Evolutionary conservation across 2,113 vertebrate genomes (phyloP).

Genomic region (Tyrannus savana): DNA sequence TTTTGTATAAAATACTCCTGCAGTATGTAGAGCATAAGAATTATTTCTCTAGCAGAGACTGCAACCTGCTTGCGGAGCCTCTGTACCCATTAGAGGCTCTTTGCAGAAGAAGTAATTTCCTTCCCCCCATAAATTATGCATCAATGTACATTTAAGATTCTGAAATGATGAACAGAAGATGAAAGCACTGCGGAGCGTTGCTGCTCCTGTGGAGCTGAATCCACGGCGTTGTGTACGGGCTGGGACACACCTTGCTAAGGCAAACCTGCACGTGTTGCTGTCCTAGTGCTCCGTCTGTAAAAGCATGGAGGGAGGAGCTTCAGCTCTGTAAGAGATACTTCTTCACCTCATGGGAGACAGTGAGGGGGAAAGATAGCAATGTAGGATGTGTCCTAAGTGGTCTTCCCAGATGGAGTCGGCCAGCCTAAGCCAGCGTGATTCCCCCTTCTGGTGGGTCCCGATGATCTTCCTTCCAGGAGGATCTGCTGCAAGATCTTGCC

Average conservation of each 20-base stretch:
- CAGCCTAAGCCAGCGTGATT: not conserved
- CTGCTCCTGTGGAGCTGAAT: not conserved
- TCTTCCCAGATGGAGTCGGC: not conserved
- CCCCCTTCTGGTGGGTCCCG: not conserved
- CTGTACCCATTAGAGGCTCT: slow-evolving; percentile 60
- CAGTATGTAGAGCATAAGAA: slow-evolving; percentile 60
- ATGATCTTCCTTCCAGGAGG: not conserved
- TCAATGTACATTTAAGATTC: slow-evolving; percentile 47
- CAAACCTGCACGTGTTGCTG: slow-evolving; percentile 19
- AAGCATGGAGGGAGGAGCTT: not conserved
- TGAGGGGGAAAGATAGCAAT: not conserved
- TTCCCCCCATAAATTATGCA: slow-evolving; percentile 70
- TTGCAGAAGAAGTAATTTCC: slow-evolving; percentile 67
- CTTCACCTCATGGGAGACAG: not conserved
- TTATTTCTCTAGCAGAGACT: slow-evolving; percentile 27
- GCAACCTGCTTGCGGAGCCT: slow-evolving; percentile 47
- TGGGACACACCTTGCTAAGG: not conserved
- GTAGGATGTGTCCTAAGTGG: not conserved
- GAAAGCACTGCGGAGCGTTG: not conserved
- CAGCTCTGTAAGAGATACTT: not conserved
- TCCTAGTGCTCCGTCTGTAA: not conserved
- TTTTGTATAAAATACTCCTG: not conserved
- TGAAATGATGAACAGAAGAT: slow-evolving; percentile 38
- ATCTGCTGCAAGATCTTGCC: not conserved
- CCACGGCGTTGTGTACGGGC: not conserved